A percentile compares a stretch with the other conserved stretches of the same genome.
These are phyloP conservation scores for Melanocharis versteri DNA, from an alignment of 2,113 vertebrate genomes.

Conservation along the genomic window DNA sequence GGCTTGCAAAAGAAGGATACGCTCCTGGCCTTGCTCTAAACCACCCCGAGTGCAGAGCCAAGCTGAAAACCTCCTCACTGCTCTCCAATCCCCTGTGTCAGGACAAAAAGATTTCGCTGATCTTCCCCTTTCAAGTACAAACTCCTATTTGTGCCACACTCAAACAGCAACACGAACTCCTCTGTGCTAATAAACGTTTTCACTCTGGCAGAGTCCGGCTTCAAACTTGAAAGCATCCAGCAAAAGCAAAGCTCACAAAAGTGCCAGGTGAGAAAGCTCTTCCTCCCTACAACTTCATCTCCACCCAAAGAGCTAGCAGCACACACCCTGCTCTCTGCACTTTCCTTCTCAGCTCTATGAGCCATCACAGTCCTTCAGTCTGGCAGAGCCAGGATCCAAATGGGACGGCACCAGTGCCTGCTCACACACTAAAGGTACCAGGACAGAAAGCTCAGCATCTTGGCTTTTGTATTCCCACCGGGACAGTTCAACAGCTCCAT, in stretches of 20 bases:
- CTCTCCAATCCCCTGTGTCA: neutral
- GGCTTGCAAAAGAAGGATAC: neutral
- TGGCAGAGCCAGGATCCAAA: neutral
- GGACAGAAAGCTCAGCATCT: neutral
- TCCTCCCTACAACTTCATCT: neutral
- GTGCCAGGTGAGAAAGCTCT: neutral
- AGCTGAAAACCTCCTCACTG: neutral
- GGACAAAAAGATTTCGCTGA: neutral
- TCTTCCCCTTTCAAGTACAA: neutral
- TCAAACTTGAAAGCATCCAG: neutral
- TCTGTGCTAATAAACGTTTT: neutral
- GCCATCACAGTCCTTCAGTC: neutral
- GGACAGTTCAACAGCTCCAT: neutral
- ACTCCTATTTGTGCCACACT: neutral
- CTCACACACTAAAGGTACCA: neutral
- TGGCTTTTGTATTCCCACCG: neutral
- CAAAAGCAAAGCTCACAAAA: neutral
- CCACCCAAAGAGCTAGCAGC: neutral
- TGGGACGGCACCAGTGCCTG: rapidly evolving
- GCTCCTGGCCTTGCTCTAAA: neutral
- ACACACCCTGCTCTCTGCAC: too few species aligned
- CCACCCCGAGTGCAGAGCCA: too few species aligned
- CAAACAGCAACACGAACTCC: neutral
- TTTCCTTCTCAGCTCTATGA: neutral
- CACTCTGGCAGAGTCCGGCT: rapidly evolving